Evolutionary conservation across 1,140 invertebrate species (phyloP).

Genomic region (Thaumatotibia leucotreta): DNA sequence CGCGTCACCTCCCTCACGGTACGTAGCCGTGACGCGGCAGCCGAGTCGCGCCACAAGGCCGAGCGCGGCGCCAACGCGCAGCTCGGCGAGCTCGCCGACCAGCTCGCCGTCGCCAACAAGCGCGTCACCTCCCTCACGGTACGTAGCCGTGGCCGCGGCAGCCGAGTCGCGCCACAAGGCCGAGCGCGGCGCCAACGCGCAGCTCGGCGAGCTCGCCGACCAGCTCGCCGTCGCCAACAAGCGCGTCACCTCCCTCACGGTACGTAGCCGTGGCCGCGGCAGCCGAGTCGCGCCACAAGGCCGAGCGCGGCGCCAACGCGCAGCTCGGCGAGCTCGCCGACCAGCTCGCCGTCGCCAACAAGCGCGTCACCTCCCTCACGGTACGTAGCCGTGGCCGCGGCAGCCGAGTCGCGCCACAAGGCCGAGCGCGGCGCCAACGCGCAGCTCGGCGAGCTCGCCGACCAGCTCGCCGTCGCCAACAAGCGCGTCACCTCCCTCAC

Average conservation of each 20-base stretch:
- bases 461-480: background rate
- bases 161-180: background rate
- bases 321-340: background rate
- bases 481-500: background rate
- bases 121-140: background rate
- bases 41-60: background rate
- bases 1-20: constrained; percentile 46
- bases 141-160: background rate
- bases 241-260: background rate
- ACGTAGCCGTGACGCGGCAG: background rate
- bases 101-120: background rate
- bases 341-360: background rate
- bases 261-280: background rate
- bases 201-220: background rate
- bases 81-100: background rate
- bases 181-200: background rate
- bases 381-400: background rate
- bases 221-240: background rate
- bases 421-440: background rate
- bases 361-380: background rate
- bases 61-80: background rate
- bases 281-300: background rate
- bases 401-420: background rate
- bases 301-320: background rate
- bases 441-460: background rate